Evolutionary conservation across 2,797 vertebrate species (phyloP).

Genomic region (Pogonophryne albipinna): DNA sequence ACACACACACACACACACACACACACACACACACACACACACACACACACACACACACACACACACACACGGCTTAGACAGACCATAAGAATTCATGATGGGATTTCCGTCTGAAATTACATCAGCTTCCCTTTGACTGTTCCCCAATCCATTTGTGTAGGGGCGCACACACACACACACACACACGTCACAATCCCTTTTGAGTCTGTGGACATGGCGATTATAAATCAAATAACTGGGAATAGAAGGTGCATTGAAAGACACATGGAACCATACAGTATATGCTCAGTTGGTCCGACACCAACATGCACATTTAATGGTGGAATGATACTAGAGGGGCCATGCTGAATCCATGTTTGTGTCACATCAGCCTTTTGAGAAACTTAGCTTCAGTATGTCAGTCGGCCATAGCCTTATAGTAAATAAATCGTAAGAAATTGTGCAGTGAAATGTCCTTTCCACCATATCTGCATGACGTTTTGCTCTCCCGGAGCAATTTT

Average conservation of each 20-base stretch:
- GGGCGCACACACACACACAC: constrained; percentile 13
- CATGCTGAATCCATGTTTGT: neutral
- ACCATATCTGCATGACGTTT: too few species aligned
- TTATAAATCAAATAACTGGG: constrained; percentile 46
- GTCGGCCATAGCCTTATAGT: neutral
- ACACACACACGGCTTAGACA: constrained; percentile 46
- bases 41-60: neutral
- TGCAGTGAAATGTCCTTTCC: neutral
- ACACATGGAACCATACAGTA: neutral
- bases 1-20: neutral
- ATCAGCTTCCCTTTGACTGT: constrained; percentile 59
- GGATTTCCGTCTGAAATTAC: constrained; percentile 63
- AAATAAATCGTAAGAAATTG: neutral
- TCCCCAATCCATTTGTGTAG: constrained; percentile 7
- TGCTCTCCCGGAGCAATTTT: neutral
- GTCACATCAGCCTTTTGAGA: neutral
- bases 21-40: neutral
- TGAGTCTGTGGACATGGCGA: constrained; percentile 29
- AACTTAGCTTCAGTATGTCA: neutral
- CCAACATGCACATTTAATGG: neutral
- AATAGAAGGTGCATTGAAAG: constrained; percentile 2
- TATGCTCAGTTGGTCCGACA: neutral
- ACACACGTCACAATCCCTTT: constrained; percentile 28
- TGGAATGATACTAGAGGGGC: neutral
- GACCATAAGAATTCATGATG: constrained; percentile 59